phyloP scores from a whole-genome alignment of 2,113 vertebrate species.

The human (Homo sapiens) region GRCh38 chr1:247548501-247549000 shows the following conservation, averaged over 20 bases:
- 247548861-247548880: not conserved
- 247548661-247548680: not conserved
- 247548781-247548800: no score
- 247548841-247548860: not conserved
- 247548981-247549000: not conserved
- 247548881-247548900: not conserved
- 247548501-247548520: not conserved
- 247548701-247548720: no score
- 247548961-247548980: no score
- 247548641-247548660: not conserved
- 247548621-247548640: not conserved
- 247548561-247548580: not conserved
- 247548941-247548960: no score
- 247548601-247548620: not conserved
- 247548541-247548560: not conserved
- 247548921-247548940: rapidly evolving
- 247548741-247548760: no score
- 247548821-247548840: not conserved
- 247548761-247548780: no score
- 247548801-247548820: not conserved
- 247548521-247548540: not conserved
- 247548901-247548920: not conserved
- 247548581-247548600: not conserved
- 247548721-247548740: no score
- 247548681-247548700: not conserved